Evolutionary conservation across 2,888 invertebrate species (phyloP).

Genomic region (Steinernema carpocapsae): DNA sequence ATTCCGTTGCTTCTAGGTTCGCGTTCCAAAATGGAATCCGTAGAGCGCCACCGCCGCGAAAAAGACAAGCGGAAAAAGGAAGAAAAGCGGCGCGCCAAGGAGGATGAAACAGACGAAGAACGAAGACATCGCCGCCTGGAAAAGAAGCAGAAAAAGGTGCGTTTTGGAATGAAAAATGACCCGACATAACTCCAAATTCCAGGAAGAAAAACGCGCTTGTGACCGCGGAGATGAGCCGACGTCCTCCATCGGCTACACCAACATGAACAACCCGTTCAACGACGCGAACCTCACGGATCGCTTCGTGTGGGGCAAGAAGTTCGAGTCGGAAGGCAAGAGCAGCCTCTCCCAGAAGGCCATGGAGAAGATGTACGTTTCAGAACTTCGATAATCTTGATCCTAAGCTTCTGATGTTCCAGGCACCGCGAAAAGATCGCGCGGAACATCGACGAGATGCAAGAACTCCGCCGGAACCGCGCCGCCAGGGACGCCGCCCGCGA

Average conservation of each 20-base stretch:
- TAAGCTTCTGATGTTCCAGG: slow-evolving; percentile 41
- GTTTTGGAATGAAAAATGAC: not conserved
- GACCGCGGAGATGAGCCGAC: slow-evolving; percentile 72
- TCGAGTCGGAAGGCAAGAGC: slow-evolving; percentile 83
- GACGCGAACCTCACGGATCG: slow-evolving; percentile 91
- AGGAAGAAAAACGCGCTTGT: slow-evolving; percentile 45
- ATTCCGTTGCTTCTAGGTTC: not conserved
- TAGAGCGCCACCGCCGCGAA: slow-evolving; percentile 42
- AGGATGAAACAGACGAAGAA: slow-evolving; percentile 92
- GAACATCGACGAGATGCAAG: slow-evolving; percentile 81
- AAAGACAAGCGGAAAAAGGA: slow-evolving; percentile 50
- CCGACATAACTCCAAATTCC: not conserved
- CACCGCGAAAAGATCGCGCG: slow-evolving; percentile 53
- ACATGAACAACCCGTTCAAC: slow-evolving; percentile 97
- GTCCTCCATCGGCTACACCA: slow-evolving; percentile 82
- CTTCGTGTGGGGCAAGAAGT: slow-evolving; percentile 95
- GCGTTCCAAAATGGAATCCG: slow-evolving; percentile 14
- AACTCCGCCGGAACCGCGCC: slow-evolving; percentile 86
- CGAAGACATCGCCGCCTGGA: slow-evolving; percentile 82
- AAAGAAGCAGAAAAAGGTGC: slow-evolving; percentile 76
- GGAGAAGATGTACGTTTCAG: slow-evolving; percentile 49
- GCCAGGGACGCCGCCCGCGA: slow-evolving; percentile 66
- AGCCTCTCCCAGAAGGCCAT: slow-evolving; percentile 55
- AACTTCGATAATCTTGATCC: not conserved
- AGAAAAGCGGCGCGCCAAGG: slow-evolving; percentile 75